Conservation (phyloP, 2,888 invertebrate genomes). For the Proisotoma minuta region DNA sequence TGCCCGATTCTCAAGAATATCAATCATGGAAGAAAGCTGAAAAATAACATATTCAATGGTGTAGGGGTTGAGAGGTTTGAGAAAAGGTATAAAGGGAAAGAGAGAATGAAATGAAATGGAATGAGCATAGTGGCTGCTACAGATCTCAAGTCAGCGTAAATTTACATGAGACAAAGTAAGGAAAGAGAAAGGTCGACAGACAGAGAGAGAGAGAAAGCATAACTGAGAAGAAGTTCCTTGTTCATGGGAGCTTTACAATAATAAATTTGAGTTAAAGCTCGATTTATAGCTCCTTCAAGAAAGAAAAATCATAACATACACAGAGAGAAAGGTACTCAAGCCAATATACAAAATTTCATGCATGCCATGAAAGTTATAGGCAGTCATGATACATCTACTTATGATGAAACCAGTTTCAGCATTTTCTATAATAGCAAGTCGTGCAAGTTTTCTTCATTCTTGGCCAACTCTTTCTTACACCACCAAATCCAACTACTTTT, state of each 20-base stretch:
- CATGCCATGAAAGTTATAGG: constrained; percentile 7
- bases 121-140: not conserved
- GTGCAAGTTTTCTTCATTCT: constrained; percentile 3
- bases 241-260: constrained; percentile 26
- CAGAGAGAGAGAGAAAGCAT: not conserved
- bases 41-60: constrained; percentile 12
- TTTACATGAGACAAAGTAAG: constrained; percentile 12
- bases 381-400: constrained; percentile 13
- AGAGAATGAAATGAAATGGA: not conserved
- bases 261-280: constrained; percentile 31
- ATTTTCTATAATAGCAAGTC: constrained; percentile 13
- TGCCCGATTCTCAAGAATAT: constrained; percentile 10
- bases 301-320: constrained; percentile 27
- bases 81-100: too few species aligned
- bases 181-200: not conserved
- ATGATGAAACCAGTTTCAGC: constrained; percentile 13
- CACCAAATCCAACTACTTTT: not conserved
- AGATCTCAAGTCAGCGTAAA: constrained; percentile 14
- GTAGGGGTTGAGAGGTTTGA: not conserved
- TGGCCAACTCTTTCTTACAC: constrained; percentile 8
- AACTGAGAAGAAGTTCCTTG: constrained; percentile 17
- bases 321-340: not conserved
- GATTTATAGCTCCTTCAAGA: constrained; percentile 26
- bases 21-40: constrained; percentile 4
- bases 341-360: constrained; percentile 10